Evolutionary conservation across 2,797 vertebrate genomes (phyloP).

Genomic region (Microcaecilia unicolor): DNA sequence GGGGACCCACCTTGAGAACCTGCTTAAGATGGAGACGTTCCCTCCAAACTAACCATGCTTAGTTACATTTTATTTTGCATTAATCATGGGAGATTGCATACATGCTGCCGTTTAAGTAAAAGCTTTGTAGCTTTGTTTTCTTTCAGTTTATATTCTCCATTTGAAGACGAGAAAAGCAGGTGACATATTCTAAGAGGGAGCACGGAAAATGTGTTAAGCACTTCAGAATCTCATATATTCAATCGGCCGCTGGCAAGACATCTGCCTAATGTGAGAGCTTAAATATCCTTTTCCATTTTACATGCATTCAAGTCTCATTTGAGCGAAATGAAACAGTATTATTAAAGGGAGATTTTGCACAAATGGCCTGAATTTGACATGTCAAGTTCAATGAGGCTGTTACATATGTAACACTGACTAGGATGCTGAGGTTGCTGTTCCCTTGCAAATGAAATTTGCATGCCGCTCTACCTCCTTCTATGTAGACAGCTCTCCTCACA

Average conservation of each 20-base stretch:
- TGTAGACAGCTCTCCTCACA: too few relatives aligned
- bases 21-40: too few relatives aligned
- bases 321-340: constrained; percentile 75
- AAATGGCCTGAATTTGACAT: constrained; percentile 95
- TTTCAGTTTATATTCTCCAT: constrained; percentile 74
- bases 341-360: constrained; percentile 94
- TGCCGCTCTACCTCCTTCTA: constrained; percentile 26
- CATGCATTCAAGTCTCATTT: constrained; percentile 81
- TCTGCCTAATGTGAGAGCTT: constrained; percentile 76
- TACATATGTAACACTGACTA: constrained; percentile 60
- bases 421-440: constrained; percentile 47
- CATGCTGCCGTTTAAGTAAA: constrained; percentile 29
- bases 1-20: too few relatives aligned
- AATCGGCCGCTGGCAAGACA: constrained; percentile 61
- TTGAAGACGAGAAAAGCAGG: constrained; percentile 33
- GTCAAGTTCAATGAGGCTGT: constrained; percentile 92
- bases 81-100: constrained; percentile 1
- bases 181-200: constrained; percentile 44
- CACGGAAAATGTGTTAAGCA: constrained; percentile 55
- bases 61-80: not conserved
- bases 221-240: constrained; percentile 70
- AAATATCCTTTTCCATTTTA: constrained; percentile 76
- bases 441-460: constrained; percentile 59
- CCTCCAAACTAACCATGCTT: too few relatives aligned
- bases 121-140: constrained; percentile 51